Conservation (phyloP, 2,797 vertebrate genomes). For the Malacoctenus gilli region DNA sequence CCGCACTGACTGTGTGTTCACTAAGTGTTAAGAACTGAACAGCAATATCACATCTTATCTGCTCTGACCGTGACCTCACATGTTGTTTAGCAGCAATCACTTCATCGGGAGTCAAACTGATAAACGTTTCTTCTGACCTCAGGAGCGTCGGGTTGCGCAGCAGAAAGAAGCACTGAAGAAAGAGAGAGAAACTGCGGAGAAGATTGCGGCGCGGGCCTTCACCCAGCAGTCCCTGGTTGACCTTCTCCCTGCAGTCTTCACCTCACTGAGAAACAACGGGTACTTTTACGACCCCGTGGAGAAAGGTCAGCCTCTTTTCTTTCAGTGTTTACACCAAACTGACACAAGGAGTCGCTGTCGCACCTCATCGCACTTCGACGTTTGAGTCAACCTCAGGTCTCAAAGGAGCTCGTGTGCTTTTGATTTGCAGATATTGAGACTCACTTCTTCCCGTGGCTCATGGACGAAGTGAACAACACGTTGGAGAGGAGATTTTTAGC, state of each 20-base stretch:
- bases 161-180: slow-evolving; percentile 80
- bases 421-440: slow-evolving; percentile 87
- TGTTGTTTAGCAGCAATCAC: no score
- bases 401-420: slow-evolving; percentile 11
- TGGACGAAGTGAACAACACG: slow-evolving; percentile 81
- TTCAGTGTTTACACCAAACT: no score
- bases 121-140: slow-evolving; percentile 5
- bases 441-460: slow-evolving; percentile 89
- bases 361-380: not conserved
- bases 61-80: no score
- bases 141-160: slow-evolving; percentile 86
- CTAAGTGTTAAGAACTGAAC: no score
- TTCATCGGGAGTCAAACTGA: no score
- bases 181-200: slow-evolving; percentile 85
- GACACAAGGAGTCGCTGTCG: no score
- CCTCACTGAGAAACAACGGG: slow-evolving; percentile 66
- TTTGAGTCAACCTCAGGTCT: not conserved
- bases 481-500: slow-evolving; percentile 81
- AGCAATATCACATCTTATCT: no score
- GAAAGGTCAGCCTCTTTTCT: slow-evolving; percentile 78
- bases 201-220: slow-evolving; percentile 79
- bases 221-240: not conserved
- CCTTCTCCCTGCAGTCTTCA: not conserved
- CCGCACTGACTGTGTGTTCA: no score
- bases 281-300: slow-evolving; percentile 90